These are phyloP conservation scores for Heliconius hortense DNA, from an alignment of 2,888 invertebrate genomes.

Conservation along the genomic window DNA sequence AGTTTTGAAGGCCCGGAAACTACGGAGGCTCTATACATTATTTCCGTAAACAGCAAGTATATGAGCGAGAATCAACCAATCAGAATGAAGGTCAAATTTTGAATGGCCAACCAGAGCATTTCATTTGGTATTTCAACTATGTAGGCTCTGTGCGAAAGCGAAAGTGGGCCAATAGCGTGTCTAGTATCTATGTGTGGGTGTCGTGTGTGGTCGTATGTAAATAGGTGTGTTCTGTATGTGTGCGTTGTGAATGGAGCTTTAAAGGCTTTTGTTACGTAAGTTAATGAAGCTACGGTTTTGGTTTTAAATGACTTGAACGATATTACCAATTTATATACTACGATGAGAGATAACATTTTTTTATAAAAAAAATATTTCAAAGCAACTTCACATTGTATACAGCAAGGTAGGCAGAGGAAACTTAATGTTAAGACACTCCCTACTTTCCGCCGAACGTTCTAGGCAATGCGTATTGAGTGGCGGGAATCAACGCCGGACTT, in stretches of 20 bases:
- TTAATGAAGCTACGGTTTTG: constrained; percentile 37
- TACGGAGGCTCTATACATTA: constrained; percentile 56
- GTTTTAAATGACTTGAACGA: constrained; percentile 35
- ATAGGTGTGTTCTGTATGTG: constrained; percentile 46
- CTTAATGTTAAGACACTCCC: no score
- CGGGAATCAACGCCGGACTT: no score
- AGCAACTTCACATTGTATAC: no score
- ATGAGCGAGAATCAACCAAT: constrained; percentile 64
- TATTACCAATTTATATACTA: constrained; percentile 18
- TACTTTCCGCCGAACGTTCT: no score
- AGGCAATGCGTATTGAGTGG: no score
- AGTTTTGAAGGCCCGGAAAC: constrained; percentile 46
- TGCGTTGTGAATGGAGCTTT: constrained; percentile 59
- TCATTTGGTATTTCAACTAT: constrained; percentile 70
- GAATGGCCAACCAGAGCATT: constrained; percentile 63
- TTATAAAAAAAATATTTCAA: not conserved
- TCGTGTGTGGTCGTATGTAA: constrained; percentile 53
- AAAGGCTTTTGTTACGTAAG: constrained; percentile 46
- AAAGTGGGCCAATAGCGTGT: constrained; percentile 72
- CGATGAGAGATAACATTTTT: not conserved
- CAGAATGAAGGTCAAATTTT: constrained; percentile 68
- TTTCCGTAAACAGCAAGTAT: constrained; percentile 64
- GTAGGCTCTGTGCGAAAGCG: constrained; percentile 76
- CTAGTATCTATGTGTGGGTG: constrained; percentile 56
- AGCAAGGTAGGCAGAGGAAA: no score